Percentiles rank a stretch among this genome's conserved stretches.
phyloP scores from a whole-genome alignment of 2,888 invertebrate genomes.

The Cephus runcator region DNA sequence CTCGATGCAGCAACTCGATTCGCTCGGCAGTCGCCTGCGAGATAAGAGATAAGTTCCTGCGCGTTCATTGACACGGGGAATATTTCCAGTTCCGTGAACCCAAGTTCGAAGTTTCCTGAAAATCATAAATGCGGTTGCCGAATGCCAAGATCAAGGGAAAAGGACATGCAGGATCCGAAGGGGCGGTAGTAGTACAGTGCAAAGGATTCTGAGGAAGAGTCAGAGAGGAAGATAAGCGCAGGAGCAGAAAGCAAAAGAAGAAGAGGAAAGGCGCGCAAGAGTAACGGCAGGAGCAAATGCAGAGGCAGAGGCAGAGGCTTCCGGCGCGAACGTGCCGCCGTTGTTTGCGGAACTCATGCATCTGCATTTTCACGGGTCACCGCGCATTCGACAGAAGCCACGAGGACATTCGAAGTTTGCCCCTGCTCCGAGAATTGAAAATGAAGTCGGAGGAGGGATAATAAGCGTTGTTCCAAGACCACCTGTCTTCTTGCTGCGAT shows the following conservation, averaged over 20 bases:
- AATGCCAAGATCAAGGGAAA: too few relatives aligned
- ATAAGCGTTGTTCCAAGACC: constrained; percentile 34
- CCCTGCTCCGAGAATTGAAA: constrained; percentile 39
- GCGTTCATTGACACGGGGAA: constrained; percentile 28
- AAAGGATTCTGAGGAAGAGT: constrained; percentile 23
- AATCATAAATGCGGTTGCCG: constrained; percentile 8
- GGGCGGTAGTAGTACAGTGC: constrained; percentile 12
- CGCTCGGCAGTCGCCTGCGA: too few relatives aligned
- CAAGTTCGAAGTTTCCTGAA: constrained; percentile 19
- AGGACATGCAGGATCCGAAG: not conserved
- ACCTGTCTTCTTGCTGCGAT: too few relatives aligned
- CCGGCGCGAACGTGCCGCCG: constrained; percentile 45
- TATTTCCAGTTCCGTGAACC: constrained; percentile 32
- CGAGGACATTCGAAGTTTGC: not conserved
- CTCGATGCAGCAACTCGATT: too few relatives aligned
- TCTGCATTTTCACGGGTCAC: constrained; percentile 61
- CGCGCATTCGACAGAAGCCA: constrained; percentile 44
- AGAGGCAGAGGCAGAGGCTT: constrained; percentile 23
- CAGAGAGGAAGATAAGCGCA: constrained; percentile 20
- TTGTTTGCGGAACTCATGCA: constrained; percentile 55
- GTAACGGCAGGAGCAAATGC: constrained; percentile 15
- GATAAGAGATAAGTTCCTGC: too few relatives aligned
- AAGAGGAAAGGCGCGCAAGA: constrained; percentile 17
- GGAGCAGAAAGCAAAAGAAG: constrained; percentile 25
- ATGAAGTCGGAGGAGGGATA: constrained; percentile 50